Conservation (phyloP, 1,140 invertebrate genomes). For the Drosophila sp. region DNA sequence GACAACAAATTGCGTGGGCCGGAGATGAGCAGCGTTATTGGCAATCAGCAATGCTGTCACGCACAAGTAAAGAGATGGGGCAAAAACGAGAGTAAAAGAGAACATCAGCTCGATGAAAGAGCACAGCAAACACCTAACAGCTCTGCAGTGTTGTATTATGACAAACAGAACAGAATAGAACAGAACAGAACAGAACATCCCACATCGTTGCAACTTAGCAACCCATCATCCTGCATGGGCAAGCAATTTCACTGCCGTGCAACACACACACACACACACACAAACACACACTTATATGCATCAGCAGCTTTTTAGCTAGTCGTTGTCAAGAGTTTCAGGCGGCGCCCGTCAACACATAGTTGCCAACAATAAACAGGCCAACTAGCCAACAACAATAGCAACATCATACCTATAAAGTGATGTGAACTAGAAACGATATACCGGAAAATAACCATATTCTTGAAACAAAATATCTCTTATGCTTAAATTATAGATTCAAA, state of each 20-base stretch:
- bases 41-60: constrained; percentile 17
- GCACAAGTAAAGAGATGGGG: neutral
- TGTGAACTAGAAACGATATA: too few species aligned
- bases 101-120: constrained; percentile 12
- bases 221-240: constrained; percentile 17
- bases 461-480: too few species aligned
- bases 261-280: constrained; percentile 1
- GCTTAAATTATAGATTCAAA: too few species aligned
- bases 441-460: too few species aligned
- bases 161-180: constrained; percentile 39
- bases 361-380: constrained; percentile 43
- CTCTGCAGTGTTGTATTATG: constrained; percentile 19
- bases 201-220: constrained; percentile 3
- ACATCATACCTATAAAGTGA: neutral
- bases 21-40: constrained; percentile 41
- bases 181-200: constrained; percentile 3
- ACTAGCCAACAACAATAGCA: constrained; percentile 31
- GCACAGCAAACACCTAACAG: constrained; percentile 20
- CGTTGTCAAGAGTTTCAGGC: constrained; percentile 35
- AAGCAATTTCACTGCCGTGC: constrained; percentile 32
- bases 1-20: constrained; percentile 16
- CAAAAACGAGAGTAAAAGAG: constrained; percentile 27
- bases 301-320: constrained; percentile 50
- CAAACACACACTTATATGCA: constrained; percentile 9
- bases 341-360: constrained; percentile 44